A percentile compares a stretch with the other conserved stretches of the same genome.
These are phyloP conservation scores for Onchidella celtica DNA, from an alignment of 2,888 invertebrate species.

Conservation along the genomic window DNA sequence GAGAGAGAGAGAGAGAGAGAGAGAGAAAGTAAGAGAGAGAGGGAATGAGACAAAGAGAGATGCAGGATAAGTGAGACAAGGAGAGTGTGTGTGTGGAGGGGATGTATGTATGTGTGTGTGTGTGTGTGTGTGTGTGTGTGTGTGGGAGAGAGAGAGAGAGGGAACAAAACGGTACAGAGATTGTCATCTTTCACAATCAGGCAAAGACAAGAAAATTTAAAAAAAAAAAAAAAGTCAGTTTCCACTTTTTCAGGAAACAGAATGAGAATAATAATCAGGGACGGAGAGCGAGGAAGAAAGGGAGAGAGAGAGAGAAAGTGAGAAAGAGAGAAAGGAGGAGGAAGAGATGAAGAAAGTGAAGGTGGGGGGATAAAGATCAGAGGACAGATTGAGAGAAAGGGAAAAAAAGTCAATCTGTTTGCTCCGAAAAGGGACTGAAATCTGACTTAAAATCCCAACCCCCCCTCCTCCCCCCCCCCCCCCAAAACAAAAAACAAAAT, in stretches of 20 bases:
- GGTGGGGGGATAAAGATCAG: background rate
- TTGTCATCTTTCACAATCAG: background rate
- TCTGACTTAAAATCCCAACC: no score
- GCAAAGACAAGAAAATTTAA: no score
- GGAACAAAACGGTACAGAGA: constrained; percentile 18
- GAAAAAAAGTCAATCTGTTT: background rate
- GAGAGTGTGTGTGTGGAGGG: no score
- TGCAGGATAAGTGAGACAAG: constrained; percentile 1
- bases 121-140: no score
- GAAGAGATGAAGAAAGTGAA: background rate
- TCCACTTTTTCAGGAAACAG: no score
- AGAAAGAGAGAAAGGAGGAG: constrained; percentile 9
- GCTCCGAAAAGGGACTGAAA: no score
- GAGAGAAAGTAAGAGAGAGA: constrained; percentile 44
- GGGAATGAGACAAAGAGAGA: constrained; percentile 24
- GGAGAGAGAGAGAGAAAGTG: background rate
- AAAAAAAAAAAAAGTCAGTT: no score
- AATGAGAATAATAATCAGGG: no score
- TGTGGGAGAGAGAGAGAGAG: constrained; percentile 19
- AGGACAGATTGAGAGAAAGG: constrained; percentile 37
- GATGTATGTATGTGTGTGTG: no score
- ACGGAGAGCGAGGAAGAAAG: background rate
- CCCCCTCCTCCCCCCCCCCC: no score
- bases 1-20: constrained; percentile 44
- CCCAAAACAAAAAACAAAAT: no score